Evolutionary conservation across 2,888 invertebrate species (phyloP), one percentile per base, ranked within the genome.

Genomic region (Malachius bipustulatus): DNA sequence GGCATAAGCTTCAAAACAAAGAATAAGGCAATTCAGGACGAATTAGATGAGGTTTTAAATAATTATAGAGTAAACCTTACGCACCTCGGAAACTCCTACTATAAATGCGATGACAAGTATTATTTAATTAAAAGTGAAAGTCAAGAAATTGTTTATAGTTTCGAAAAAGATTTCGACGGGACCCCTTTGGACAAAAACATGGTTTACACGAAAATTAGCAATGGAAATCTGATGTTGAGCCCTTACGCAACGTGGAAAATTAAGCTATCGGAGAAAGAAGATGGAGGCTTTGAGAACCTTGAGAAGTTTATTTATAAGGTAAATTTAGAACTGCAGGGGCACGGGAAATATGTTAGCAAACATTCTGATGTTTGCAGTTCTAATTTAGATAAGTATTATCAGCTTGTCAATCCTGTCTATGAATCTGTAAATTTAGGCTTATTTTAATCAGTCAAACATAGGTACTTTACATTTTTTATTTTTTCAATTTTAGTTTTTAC

Each of bases 161-260:
- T 33, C 12, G 33, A 27, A 10, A 33, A 30, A 12, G 14, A 33
- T 8, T 9, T 27, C 4, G 9, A 33, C 8, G 33, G 33, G 6
- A 30, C n/a, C 6, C 28, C 28, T 10, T 4, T 27, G n/a, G 12
- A 27, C 4, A 4, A 6, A 6, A 33, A 33, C 29, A 6, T n/a
- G 26, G 27, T 29, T 4, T 33, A 30, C 8, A 29, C 6, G 10
- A 33, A 33, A 12, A 4, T 33, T 9, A 4, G 4, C 4, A 11
- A 6, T 6, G 33, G 33, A 10, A 29, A 33, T 29, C 29, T 28
- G 4, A 30, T 33, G 27, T 33, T 33, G 27, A 33, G 33, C 12
- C 33, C 33, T 8, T 33, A 33, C 29, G 28, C 33, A 4, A 33
- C 12, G 10, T 33, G 33, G 33, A 33, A 29, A 9, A 29, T 33